Percentiles rank a stretch among this genome's conserved stretches.
Conservation (phyloP, 2,888 invertebrate species). For the Parnassius orleans region DNA sequence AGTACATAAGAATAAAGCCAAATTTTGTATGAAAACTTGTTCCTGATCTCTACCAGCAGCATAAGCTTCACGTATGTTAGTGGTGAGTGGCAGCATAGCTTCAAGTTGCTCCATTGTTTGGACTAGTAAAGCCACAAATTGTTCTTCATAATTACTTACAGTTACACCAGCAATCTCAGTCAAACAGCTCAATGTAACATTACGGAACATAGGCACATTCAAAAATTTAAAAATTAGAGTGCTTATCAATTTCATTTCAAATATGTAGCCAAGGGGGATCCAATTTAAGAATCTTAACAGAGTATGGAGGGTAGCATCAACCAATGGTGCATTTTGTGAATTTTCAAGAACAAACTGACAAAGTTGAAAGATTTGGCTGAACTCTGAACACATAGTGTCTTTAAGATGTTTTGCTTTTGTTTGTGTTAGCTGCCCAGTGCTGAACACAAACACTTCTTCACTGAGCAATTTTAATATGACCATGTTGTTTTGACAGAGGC, state of each 20-base stretch:
- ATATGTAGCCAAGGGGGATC: constrained; percentile 99
- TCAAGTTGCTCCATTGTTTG: constrained; percentile 96
- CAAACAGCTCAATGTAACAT: constrained; percentile 98
- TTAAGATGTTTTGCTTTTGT: constrained; percentile 99
- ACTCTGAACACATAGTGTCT: constrained; percentile 99
- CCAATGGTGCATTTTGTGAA: constrained; percentile 97
- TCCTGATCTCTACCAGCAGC: constrained; percentile 96
- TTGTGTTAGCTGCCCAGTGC: constrained; percentile 98
- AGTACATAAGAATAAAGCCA: constrained; percentile 98
- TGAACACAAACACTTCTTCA: constrained; percentile 99
- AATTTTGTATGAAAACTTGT: constrained; percentile 99
- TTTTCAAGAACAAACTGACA: constrained; percentile 99
- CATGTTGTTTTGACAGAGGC: constrained; percentile 99
- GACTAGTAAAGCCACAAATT: constrained; percentile 93
- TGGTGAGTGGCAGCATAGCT: constrained; percentile 93
- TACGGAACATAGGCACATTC: constrained; percentile 98
- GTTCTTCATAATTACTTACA: constrained; percentile 94
- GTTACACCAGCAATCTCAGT: constrained; percentile 98
- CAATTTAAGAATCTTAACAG: constrained; percentile 98
- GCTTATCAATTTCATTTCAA: constrained; percentile 98
- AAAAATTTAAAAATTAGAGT: constrained; percentile 98
- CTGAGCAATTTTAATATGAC: constrained; percentile 97
- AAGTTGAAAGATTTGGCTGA: constrained; percentile 98
- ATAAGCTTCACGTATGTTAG: constrained; percentile 97
- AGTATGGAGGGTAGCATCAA: constrained; percentile 97